Evolutionary conservation across 92 coral and sea anemone genomes (phyloP), one percentile per base, ranked within the genome.

Genomic region (Epizoanthus stellaris): DNA sequence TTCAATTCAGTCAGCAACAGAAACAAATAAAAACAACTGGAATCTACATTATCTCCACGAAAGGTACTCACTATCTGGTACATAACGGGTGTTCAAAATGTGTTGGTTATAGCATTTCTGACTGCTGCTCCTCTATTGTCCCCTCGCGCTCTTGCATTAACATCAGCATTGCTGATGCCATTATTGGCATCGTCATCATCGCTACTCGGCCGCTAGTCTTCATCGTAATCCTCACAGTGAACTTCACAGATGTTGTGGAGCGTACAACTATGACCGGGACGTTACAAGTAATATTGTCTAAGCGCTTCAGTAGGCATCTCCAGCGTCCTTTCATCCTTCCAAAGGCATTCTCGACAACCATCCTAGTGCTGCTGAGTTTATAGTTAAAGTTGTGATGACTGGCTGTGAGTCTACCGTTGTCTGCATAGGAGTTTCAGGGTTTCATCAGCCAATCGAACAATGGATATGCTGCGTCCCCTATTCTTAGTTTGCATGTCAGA

Each of bases 341-440:
- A 88, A 70, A 75, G 45, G 72, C 84, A 59, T 73, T 88, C 82
- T 82, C 81, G 25, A 88, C 80, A 49, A 64, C 83, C 82, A 82
- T 74, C 67, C 70, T 68, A 73, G 89, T 68, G 76, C 87, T 71
- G 89, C 90, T 80, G 21, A 89, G 89, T 43, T 85, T 85, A 65
- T 86, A 74, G 81, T 89, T 80, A 67, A 81, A 73, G 70, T 49
- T 49, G 59, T 52, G 62, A 57, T 85, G 88, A 58, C 77, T 75
- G 52, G 81, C 49, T 63, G 88, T 58, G 72, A 85, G 77, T 52
- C 65, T 63, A 36, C 76, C 85, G 40, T 45, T 81, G 42, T 81
- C 53, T 6, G 61, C 38, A 65, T 85, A 74, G n/a, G n/a, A n/a
- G n/a, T n/a, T n/a, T n/a, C n/a, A n/a, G 15, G 76, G 82, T 64